These are phyloP conservation scores for Pantherophis vulpinus DNA, from an alignment of 2,797 vertebrate species.

Conservation along the genomic window DNA sequence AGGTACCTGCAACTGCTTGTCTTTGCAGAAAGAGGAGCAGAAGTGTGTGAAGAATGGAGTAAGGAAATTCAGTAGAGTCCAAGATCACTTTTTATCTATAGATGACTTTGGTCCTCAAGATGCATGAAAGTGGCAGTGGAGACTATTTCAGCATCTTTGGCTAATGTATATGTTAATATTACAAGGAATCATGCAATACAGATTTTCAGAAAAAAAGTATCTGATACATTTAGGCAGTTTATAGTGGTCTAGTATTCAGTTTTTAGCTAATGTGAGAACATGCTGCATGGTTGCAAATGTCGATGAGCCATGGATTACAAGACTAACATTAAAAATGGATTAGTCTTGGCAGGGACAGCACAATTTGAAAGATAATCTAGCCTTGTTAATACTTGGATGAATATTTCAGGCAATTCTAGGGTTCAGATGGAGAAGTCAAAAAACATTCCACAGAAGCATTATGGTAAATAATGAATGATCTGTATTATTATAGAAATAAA, in stretches of 20 bases:
- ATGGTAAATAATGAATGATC: neutral
- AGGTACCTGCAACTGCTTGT: neutral
- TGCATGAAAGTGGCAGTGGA: neutral
- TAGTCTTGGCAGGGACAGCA: neutral
- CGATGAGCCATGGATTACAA: neutral
- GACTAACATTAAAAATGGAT: neutral
- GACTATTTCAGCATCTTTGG: neutral
- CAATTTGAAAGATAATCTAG: neutral
- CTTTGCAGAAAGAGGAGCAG: neutral
- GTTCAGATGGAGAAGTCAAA: neutral
- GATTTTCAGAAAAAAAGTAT: neutral
- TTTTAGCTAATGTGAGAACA: neutral
- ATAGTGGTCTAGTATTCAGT: neutral
- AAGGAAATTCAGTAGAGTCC: neutral
- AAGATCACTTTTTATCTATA: neutral
- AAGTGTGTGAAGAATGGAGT: too few species aligned
- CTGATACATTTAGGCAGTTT: neutral
- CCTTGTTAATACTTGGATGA: neutral
- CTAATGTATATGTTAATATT: neutral
- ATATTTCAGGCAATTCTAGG: neutral
- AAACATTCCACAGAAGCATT: neutral
- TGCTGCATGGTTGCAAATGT: neutral
- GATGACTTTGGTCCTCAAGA: too few species aligned
- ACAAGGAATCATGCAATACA: neutral
- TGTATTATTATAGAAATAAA: neutral